Conservation (phyloP, 1,140 invertebrate genomes). For the Eumeta japonica region DNA sequence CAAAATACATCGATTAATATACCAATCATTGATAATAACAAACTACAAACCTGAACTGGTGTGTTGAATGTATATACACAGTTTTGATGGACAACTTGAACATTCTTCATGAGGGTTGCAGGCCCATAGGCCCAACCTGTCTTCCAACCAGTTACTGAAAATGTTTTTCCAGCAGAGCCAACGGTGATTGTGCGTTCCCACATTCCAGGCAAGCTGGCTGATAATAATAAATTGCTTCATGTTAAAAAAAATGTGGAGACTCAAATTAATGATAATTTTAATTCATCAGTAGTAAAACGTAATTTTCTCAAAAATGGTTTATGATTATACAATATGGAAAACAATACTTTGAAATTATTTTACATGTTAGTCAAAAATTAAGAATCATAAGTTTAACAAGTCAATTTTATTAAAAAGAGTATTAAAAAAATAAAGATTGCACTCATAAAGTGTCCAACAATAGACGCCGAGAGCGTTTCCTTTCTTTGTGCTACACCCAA, state of each 20-base stretch:
- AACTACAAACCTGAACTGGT: constrained; percentile 72
- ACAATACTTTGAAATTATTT: too few relatives aligned
- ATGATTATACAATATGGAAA: too few relatives aligned
- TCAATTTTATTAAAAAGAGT: too few relatives aligned
- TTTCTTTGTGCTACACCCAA: too few relatives aligned
- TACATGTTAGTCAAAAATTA: too few relatives aligned
- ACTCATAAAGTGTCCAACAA: too few relatives aligned
- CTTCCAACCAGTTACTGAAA: constrained; percentile 97
- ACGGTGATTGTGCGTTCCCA: constrained; percentile 97
- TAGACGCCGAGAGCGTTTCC: too few relatives aligned
- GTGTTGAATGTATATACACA: constrained; percentile 89
- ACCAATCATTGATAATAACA: too few relatives aligned
- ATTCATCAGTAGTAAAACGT: constrained; percentile 5
- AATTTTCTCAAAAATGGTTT: neutral
- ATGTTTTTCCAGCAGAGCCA: constrained; percentile 96
- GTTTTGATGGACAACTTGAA: constrained; percentile 92
- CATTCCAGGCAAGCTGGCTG: constrained; percentile 93
- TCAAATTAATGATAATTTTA: constrained; percentile 66
- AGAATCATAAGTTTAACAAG: too few relatives aligned
- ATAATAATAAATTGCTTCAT: constrained; percentile 52
- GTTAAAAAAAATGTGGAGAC: constrained; percentile 82
- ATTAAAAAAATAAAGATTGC: too few relatives aligned
- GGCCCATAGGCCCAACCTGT: constrained; percentile 96
- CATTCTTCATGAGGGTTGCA: constrained; percentile 72
- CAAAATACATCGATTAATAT: too few relatives aligned